Base-by-base conservation (phyloP, 2,797 vertebrate genomes). In the Anabas testudineus region DNA sequence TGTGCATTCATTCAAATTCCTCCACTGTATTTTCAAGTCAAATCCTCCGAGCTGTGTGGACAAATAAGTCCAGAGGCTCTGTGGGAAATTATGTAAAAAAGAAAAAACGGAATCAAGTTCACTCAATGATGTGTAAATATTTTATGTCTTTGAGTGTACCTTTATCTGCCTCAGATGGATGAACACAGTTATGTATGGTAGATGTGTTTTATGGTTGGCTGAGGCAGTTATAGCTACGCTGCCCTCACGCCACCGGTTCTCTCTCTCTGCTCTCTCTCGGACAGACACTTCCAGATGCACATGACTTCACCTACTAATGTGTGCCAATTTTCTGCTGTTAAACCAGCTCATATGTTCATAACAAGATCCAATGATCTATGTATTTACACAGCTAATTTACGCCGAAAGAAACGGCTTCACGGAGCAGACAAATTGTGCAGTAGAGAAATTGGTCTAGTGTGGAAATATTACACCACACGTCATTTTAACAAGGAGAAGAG, bases 1-100 rank as follows among this genome's bases (percentile, higher is more conserved):
- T 43, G 74, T 63, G 39, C 66, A 73, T 84, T 68, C 5, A 80
- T 81, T 84, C 8, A 78, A 58, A 70, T 76, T 57, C 30, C 43
- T 49, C 18, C 37, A 32, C 37, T 57, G 67, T 74, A 41, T 71
- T 53, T 72, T 37, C 64, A 2, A 34, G 19, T 73, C 41, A 63
- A 65, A 60, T 74, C 49, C 34, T 48, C 36, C 26, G 34, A 67
- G 46, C 55, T 67, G 55, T 56, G 67, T 34, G 18, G 12, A 3
- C 36, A 67, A 80, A 75, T 53, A 49, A 49, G 2, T n/a, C 55
- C 4, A n/a, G 15, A 61, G 53, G 21, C 51, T 7, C 53, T 42
- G 28, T 22, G 4, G 10, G 37, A 48, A 49, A 21, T 51, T 37
- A 51, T 61, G 30, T 46, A 19, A 24, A 36, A 57, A 49, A 32